phyloP scores from a whole-genome alignment of 2,113 vertebrate species.

The Lucifuga dentata region DNA sequence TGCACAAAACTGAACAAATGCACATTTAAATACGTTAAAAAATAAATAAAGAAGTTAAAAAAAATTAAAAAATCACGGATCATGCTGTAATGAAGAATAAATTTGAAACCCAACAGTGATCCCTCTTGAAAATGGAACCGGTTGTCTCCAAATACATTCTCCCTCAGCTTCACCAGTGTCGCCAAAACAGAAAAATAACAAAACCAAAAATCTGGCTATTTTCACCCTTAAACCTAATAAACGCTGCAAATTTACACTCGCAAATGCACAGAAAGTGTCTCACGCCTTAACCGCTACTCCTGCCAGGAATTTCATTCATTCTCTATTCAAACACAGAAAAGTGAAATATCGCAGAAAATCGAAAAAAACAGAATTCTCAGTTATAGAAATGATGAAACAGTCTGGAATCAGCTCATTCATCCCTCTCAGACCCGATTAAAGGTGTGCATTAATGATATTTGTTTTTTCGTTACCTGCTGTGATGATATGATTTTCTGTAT shows the following conservation, averaged over 20 bases:
- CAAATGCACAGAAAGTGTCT: no score
- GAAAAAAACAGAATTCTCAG: no score
- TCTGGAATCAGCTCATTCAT: no score
- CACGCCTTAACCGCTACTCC: no score
- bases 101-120: neutral
- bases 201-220: no score
- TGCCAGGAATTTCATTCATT: neutral
- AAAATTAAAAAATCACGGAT: neutral
- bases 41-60: neutral
- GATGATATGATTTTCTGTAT: constrained; percentile 47
- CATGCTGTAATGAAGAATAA: neutral
- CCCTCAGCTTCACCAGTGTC: constrained; percentile 11
- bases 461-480: constrained; percentile 71
- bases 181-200: no score
- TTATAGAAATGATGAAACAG: no score
- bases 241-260: no score
- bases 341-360: no score
- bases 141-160: constrained; percentile 15
- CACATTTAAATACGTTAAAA: no score
- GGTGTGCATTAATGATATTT: constrained; percentile 3
- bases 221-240: no score
- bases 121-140: neutral
- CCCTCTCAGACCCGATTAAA: no score
- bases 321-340: neutral
- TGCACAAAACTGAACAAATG: neutral